phyloP scores from a whole-genome alignment of 2,888 invertebrate species.

The Rhagophthalmus giganteus region DNA sequence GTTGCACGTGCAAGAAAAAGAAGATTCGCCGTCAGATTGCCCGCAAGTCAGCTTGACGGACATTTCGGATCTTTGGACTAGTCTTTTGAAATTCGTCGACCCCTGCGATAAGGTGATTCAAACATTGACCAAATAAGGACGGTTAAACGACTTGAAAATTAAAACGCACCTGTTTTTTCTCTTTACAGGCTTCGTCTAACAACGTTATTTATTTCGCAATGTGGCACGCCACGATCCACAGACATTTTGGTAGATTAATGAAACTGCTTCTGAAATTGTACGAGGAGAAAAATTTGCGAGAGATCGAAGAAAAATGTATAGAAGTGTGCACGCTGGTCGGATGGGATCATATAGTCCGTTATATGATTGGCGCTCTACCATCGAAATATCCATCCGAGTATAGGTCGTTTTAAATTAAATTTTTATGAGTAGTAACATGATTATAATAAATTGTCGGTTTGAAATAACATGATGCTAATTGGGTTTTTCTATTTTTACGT shows the following conservation, averaged over 20 bases:
- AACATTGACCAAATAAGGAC: too few species aligned
- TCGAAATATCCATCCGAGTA: constrained; percentile 70
- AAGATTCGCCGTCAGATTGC: constrained; percentile 48
- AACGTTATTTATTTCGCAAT: constrained; percentile 72
- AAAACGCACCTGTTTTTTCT: too few species aligned
- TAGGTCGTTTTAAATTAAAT: constrained; percentile 67
- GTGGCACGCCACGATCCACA: constrained; percentile 79
- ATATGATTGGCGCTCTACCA: constrained; percentile 63
- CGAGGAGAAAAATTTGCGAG: constrained; percentile 80
- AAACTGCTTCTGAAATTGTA: constrained; percentile 74
- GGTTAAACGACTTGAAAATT: too few species aligned
- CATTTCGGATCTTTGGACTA: constrained; percentile 65
- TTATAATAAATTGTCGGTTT: not conserved
- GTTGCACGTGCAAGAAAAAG: constrained; percentile 43
- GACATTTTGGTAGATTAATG: constrained; percentile 80
- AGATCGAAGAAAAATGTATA: constrained; percentile 69
- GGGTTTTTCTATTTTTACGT: not conserved
- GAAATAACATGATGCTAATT: not conserved
- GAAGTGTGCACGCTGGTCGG: constrained; percentile 68
- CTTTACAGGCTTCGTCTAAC: constrained; percentile 38
- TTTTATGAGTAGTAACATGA: not conserved
- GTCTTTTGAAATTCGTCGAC: constrained; percentile 81
- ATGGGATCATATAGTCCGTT: constrained; percentile 69
- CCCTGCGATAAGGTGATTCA: constrained; percentile 76
- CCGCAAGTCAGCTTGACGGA: constrained; percentile 53